Evolutionary conservation across 2,797 vertebrate species (phyloP).

Genomic region (Platalea minor): DNA sequence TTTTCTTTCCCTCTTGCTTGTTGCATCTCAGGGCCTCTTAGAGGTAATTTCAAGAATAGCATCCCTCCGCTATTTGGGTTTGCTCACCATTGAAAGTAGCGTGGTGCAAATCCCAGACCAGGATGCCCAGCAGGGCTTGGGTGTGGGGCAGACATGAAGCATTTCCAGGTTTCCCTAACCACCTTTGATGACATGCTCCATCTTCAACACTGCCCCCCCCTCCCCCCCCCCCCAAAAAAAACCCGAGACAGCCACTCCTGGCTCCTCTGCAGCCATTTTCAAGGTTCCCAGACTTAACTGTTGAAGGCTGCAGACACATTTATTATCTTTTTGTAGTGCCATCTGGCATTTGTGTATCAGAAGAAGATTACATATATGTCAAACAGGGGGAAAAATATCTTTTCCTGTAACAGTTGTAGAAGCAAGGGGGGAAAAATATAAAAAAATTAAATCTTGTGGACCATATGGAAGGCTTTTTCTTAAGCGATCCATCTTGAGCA

Average conservation of each 20-base stretch:
- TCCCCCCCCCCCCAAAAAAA: not conserved
- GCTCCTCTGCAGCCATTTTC: slow-evolving; percentile 22
- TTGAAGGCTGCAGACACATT: slow-evolving; percentile 54
- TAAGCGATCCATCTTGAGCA: slow-evolving; percentile 57
- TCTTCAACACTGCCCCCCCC: not conserved
- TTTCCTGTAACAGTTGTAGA: slow-evolving; percentile 61
- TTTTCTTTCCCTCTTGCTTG: not conserved
- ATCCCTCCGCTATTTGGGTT: accelerated
- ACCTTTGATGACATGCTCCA: not conserved
- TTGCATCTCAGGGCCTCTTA: not conserved
- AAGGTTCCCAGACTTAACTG: slow-evolving; percentile 59
- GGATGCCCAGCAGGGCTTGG: not conserved
- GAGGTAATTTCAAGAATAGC: not conserved
- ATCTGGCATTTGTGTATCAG: slow-evolving; percentile 69
- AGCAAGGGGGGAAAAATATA: not conserved
- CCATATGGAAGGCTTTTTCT: slow-evolving; percentile 64
- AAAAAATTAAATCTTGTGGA: slow-evolving; percentile 10
- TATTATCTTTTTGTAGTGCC: slow-evolving; percentile 61
- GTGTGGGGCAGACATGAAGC: not conserved
- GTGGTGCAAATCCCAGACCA: accelerated
- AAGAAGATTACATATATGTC: slow-evolving; percentile 62
- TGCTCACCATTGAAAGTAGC: not conserved
- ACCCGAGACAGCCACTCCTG: not conserved
- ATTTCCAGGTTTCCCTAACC: not conserved
- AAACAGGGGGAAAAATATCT: slow-evolving; percentile 54